Evolutionary conservation across 2,888 invertebrate genomes (phyloP), one percentile per base, ranked within the genome.

Genomic region (Lasioglossum oenotherae): DNA sequence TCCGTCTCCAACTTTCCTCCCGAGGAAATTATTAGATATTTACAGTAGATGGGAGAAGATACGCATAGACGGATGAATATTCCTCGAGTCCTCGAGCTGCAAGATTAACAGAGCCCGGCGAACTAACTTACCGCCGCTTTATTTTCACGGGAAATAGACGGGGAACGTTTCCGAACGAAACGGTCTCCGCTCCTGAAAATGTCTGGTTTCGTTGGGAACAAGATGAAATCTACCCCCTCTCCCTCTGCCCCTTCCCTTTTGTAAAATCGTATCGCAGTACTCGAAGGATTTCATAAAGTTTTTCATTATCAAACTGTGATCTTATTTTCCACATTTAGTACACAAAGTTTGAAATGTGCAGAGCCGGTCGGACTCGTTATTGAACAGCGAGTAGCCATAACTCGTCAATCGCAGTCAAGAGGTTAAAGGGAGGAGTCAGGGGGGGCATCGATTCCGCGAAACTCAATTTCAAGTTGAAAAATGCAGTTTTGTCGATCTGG

Each of bases 141-240:
- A 84, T 84, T 78, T 82, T 75, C 49, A 6, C 64, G 74, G 78
- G n/a, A 74, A 78, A 84, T 82, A 82, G 82, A 74, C 49, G 71
- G 14, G 27, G 23, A 74, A 78, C 46, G 77, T 75, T 80, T 75
- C 80, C 60, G 67, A 67, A 67, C 67, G 5, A 27, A 27, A 60
- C 16, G 5, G 19, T 23, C 23, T 23, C n/a, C 19, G n/a, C 16
- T 49, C n/a, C 67, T 16, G 49, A 38, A 8, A 41, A 44, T 71
- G 57, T 49, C 31, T 23, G 77, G 44, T 23, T 73, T 49, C 31
- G 8, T 31, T 4, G 10, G 4, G 31, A 27, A 4, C 19, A 23
- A 44, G 16, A 5, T 46, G 23, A n/a, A 53, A 27, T 38, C 38
- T 75, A 12, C 38, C 44, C 14, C 1, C 27, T 27, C 12, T n/a